These are phyloP conservation scores for Eulimnadia texana DNA, from an alignment of 1,140 invertebrate genomes.

Conservation along the genomic window DNA sequence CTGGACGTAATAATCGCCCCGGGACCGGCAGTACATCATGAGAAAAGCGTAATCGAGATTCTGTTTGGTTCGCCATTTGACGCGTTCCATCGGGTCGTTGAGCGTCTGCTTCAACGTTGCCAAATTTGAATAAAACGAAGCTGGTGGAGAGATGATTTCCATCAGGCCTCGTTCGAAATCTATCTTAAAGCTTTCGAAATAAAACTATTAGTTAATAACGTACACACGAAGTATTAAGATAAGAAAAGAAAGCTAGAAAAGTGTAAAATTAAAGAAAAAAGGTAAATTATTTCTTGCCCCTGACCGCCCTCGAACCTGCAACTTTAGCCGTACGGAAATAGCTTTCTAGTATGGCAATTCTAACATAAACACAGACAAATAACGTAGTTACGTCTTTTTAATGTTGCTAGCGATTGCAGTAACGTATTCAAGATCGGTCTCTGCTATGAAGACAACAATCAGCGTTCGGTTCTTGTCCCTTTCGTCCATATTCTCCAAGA, in stretches of 20 bases:
- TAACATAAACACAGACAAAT: too few species aligned
- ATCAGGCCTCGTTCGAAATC: conserved; percentile 65
- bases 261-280: too few species aligned
- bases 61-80: conserved; percentile 90
- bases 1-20: conserved; percentile 64
- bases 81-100: conserved; percentile 73
- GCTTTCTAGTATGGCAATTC: too few species aligned
- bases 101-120: conserved; percentile 58
- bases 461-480: conserved; percentile 62
- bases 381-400: conserved; percentile 15
- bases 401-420: conserved; percentile 13
- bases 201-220: too few species aligned
- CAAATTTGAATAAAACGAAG: conserved; percentile 79
- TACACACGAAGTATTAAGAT: too few species aligned
- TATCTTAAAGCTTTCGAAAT: conserved; percentile 57
- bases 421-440: conserved; percentile 32
- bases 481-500: conserved; percentile 61
- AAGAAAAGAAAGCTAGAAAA: too few species aligned
- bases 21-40: conserved; percentile 79
- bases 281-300: too few species aligned
- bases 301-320: too few species aligned
- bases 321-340: too few species aligned
- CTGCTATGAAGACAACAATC: conserved; percentile 82
- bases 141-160: conserved; percentile 73
- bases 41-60: conserved; percentile 91